Evolutionary conservation across 2,888 invertebrate species (phyloP), one percentile per base, ranked within the genome.

Genomic region (Argynnis bischoffii): DNA sequence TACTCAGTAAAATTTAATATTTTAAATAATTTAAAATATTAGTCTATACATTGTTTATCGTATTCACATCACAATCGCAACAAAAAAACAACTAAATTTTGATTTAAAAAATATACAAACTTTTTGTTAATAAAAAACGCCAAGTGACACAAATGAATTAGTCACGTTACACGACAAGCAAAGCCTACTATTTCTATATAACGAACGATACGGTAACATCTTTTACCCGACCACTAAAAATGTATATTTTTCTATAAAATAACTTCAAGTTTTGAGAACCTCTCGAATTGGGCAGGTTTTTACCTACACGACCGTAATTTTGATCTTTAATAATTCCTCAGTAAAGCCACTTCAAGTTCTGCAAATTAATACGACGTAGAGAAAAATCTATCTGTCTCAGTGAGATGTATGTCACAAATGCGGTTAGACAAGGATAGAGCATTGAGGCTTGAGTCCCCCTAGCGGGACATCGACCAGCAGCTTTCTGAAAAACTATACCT

Each of bases 391-490:
- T 65, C 72, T 74, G 78, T 88, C 88, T 83, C 85, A 75, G 71
- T 86, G 77, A 79, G 73, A 78, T 82, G 79, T 87, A 81, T 60
- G 78, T 72, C 65, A 66, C 70, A 71, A 66, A 72, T 47, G 66
- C 65, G 69, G 81, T 79, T 73, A 73, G 85, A 89, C 71, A 81
- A 81, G 75, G 89, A 89, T 70, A 74, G 78, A 69, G 74, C 73
- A 82, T 75, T 72, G 78, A 80, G 85, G 87, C 86, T 88, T 80
- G 81, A 89, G 86, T 78, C 85, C 86, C 80, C 81, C 87, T 91
- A 91, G 92, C 90, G 92, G 92, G 91, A 92, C 91, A 91, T 91
- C 91, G 90, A 91, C 92, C 91, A 92, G 89, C 90, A 91, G 89
- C 91, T 91, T 92, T 90, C 88, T 90, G 90, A 92, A 91, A 92